These are phyloP conservation scores for Pelodytes ibericus DNA, from an alignment of 2,797 vertebrate genomes.

Conservation along the genomic window DNA sequence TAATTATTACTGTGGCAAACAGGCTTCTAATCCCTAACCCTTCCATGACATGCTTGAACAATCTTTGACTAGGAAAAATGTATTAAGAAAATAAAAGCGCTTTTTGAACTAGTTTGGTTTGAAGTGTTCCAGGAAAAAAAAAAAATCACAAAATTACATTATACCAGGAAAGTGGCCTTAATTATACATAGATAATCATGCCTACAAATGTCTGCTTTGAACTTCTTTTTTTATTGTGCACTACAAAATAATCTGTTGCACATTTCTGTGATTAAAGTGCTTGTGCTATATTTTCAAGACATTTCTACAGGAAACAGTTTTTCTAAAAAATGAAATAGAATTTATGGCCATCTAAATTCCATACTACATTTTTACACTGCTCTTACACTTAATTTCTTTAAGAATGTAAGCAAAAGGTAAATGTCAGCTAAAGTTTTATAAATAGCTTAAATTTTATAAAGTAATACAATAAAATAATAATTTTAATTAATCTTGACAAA, in stretches of 20 bases:
- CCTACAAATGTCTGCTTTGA: conserved; percentile 28
- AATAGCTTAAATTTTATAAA: too few relatives aligned
- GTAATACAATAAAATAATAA: too few relatives aligned
- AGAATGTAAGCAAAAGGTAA: too few relatives aligned
- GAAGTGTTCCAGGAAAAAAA: conserved; percentile 41
- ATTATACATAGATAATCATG: conserved; percentile 34
- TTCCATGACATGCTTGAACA: conserved; percentile 35
- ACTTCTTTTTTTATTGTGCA: background rate
- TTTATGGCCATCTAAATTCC: too few relatives aligned
- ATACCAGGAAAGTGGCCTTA: conserved; percentile 36
- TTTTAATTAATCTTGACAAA: too few relatives aligned
- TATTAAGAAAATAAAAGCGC: conserved; percentile 38
- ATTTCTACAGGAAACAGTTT: too few relatives aligned
- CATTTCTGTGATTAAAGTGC: conserved; percentile 4
- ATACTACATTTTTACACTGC: too few relatives aligned
- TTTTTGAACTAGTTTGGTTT: conserved; percentile 15
- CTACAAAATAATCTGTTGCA: conserved; percentile 12
- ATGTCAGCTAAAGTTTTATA: too few relatives aligned
- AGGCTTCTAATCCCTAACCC: conserved; percentile 45
- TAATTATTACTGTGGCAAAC: conserved; percentile 51
- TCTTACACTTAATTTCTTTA: too few relatives aligned
- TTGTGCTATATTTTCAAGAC: background rate
- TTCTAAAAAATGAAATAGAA: too few relatives aligned
- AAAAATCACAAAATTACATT: conserved; percentile 31
- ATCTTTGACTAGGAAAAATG: conserved; percentile 36